Evolutionary conservation across 2,888 invertebrate genomes (phyloP).

Genomic region (Drosophila barbarae): DNA sequence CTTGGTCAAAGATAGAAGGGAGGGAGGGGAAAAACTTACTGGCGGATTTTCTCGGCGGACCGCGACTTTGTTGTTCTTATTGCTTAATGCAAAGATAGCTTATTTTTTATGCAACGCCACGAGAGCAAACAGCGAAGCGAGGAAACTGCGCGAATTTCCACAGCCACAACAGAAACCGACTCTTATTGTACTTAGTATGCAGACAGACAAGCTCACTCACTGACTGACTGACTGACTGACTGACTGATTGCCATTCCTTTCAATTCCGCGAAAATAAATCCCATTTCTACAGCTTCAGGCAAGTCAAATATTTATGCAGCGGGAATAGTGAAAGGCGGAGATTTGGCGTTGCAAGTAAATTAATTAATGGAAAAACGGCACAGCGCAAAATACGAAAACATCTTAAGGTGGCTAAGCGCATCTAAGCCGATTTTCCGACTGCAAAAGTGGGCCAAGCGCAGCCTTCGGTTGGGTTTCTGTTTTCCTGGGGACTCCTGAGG

Average conservation of each 20-base stretch:
- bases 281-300: constrained; percentile 32
- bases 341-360: constrained; percentile 58
- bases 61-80: constrained; percentile 42
- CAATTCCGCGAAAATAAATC: constrained; percentile 33
- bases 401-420: constrained; percentile 45
- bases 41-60: constrained; percentile 32
- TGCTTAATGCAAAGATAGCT: constrained; percentile 38
- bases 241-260: constrained; percentile 42
- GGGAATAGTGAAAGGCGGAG: constrained; percentile 18
- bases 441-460: constrained; percentile 16
- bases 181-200: constrained; percentile 66
- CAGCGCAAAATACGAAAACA: constrained; percentile 7
- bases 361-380: constrained; percentile 61
- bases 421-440: constrained; percentile 55
- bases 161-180: constrained; percentile 45
- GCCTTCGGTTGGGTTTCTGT: not conserved
- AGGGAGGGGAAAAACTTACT: constrained; percentile 14
- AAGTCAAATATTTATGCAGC: constrained; percentile 66
- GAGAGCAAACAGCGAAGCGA: constrained; percentile 52
- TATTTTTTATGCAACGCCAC: constrained; percentile 52
- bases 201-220: constrained; percentile 38
- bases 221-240: constrained; percentile 24
- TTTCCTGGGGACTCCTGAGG: not conserved
- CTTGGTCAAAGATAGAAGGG: constrained; percentile 16
- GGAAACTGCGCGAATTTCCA: constrained; percentile 39